These are phyloP conservation scores for Cnemophilus loriae DNA, from an alignment of 2,113 vertebrate species.

Conservation along the genomic window DNA sequence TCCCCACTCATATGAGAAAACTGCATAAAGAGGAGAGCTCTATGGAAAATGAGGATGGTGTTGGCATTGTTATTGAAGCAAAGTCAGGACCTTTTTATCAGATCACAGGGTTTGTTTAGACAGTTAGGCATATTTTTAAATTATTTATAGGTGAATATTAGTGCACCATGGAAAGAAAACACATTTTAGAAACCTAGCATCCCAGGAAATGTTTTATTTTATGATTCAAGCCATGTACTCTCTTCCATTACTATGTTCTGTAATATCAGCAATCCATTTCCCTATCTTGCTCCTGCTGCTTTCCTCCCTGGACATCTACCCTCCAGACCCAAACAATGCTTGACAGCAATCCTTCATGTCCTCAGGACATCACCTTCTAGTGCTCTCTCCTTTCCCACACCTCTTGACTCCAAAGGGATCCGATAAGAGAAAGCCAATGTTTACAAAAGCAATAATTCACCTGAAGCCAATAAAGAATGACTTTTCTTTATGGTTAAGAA, in stretches of 20 bases:
- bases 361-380: not conserved
- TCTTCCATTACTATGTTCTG: not conserved
- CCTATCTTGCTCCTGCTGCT: not conserved
- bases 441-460: not conserved
- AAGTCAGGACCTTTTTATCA: slow-evolving; percentile 28
- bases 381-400: not conserved
- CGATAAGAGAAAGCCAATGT: not conserved
- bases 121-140: not conserved
- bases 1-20: not conserved
- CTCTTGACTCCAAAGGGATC: not conserved
- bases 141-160: slow-evolving; percentile 26
- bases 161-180: not conserved
- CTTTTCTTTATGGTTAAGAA: not conserved
- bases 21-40: not conserved
- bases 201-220: not conserved
- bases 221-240: not conserved
- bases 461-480: not conserved
- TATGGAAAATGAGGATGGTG: not conserved
- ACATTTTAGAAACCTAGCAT: not conserved
- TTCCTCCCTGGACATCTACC: not conserved
- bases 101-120: not conserved
- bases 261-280: not conserved
- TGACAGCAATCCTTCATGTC: not conserved
- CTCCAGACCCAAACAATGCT: not conserved
- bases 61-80: not conserved